phyloP scores from a whole-genome alignment of 2,797 vertebrate genomes.

The Hipposideros larvatus region DNA sequence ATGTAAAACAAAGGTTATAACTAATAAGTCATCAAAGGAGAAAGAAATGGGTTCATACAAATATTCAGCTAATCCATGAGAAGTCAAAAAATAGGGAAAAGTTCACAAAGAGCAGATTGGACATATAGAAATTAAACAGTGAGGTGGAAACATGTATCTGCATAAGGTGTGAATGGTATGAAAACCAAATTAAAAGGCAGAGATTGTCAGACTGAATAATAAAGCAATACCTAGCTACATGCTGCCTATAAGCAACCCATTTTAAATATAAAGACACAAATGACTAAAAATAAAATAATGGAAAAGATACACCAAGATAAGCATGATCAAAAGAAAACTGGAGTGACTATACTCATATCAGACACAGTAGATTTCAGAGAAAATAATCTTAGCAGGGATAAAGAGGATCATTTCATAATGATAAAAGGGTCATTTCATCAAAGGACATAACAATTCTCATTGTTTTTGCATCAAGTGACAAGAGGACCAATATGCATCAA shows the following conservation, averaged over 20 bases:
- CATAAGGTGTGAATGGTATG: not conserved
- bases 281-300: not conserved
- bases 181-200: constrained; percentile 2
- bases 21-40: not conserved
- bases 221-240: not conserved
- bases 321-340: not conserved
- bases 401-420: not conserved
- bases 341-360: not conserved
- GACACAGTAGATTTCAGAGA: not conserved
- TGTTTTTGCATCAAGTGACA: not conserved
- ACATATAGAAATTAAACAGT: not conserved
- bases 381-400: not conserved
- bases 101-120: not conserved
- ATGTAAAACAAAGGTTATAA: not conserved
- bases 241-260: not conserved
- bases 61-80: not conserved
- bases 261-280: not conserved
- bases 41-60: not conserved
- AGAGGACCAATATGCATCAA: not conserved
- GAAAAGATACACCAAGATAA: not conserved
- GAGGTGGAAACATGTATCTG: not conserved
- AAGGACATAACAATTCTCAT: not conserved
- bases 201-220: not conserved
- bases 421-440: not conserved
- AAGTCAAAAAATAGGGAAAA: not conserved